Percentiles rank a stretch among this genome's conserved stretches.
Conservation (phyloP, 2,113 vertebrate species). For the Boleophthalmus pectinirostris region DNA sequence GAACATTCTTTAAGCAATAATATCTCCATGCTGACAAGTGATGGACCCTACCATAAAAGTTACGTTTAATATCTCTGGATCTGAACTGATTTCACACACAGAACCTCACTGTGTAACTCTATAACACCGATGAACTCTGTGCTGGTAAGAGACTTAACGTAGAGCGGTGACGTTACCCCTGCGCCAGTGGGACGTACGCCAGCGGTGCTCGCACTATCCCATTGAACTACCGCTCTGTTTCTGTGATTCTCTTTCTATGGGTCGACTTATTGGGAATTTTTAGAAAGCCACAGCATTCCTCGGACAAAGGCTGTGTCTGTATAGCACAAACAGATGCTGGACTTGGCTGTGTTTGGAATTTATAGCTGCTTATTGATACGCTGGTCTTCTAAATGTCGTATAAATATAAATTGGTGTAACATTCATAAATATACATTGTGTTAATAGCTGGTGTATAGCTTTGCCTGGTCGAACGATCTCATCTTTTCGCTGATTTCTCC, state of each 20-base stretch:
- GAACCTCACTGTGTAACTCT: conserved; percentile 51
- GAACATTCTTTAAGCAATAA: too few species aligned
- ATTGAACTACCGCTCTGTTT: conserved; percentile 44
- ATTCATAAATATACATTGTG: background rate
- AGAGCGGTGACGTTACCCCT: conserved; percentile 6
- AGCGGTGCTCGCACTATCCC: conserved; percentile 23
- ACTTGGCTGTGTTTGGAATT: conserved; percentile 46
- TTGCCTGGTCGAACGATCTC: background rate
- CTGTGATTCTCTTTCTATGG: conserved; percentile 58
- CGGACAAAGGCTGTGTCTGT: conserved; percentile 62
- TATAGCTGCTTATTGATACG: conserved; percentile 29
- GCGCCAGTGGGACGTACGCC: conserved; percentile 25
- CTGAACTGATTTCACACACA: conserved; percentile 30
- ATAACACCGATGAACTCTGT: conserved; percentile 59
- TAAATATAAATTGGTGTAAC: conserved; percentile 6
- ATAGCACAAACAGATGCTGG: conserved; percentile 72
- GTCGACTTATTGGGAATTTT: conserved; percentile 52
- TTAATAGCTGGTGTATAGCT: background rate
- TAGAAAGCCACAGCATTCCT: conserved; percentile 72
- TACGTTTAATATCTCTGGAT: conserved; percentile 23
- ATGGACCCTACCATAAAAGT: too few species aligned
- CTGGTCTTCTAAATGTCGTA: conserved; percentile 24
- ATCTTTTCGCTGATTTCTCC: background rate
- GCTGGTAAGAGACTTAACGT: conserved; percentile 29
- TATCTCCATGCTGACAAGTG: too few species aligned